A percentile compares a stretch with the other conserved stretches of the same genome.
Conservation (phyloP, 2,797 vertebrate species). For the Crocodylus rhombifer region DNA sequence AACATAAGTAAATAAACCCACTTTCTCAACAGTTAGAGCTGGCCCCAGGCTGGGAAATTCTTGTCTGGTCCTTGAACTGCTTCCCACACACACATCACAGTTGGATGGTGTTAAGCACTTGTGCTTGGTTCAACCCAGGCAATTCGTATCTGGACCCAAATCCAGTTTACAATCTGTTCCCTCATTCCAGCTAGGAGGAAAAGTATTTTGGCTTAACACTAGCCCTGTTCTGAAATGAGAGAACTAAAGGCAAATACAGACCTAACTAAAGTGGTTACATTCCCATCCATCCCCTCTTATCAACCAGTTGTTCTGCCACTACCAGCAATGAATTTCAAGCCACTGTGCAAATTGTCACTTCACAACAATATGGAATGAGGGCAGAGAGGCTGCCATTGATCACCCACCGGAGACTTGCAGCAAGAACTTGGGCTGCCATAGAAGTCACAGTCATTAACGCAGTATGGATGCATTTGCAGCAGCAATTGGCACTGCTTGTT, state of each 20-base stretch:
- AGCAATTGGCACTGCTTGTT: neutral
- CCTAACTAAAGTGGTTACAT: neutral
- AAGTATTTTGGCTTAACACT: neutral
- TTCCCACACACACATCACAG: too few relatives aligned
- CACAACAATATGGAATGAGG: neutral
- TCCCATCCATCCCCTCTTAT: neutral
- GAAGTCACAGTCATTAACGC: neutral
- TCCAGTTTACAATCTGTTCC: too few relatives aligned
- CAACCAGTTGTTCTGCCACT: neutral
- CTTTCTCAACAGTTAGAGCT: neutral
- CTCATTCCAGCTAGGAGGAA: neutral
- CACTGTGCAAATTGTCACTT: neutral
- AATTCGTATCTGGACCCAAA: too few relatives aligned
- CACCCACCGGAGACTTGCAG: neutral
- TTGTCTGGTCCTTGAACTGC: neutral
- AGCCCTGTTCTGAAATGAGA: neutral
- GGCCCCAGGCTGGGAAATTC: neutral
- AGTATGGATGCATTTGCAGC: accelerated
- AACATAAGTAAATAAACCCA: neutral
- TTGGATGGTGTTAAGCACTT: too few relatives aligned
- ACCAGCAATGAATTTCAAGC: neutral
- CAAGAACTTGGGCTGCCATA: neutral
- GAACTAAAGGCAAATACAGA: neutral
- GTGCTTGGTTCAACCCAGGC: too few relatives aligned
- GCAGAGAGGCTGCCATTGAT: neutral